phyloP scores from a whole-genome alignment of 1,140 invertebrate species.

The Orius insidiosus region DNA sequence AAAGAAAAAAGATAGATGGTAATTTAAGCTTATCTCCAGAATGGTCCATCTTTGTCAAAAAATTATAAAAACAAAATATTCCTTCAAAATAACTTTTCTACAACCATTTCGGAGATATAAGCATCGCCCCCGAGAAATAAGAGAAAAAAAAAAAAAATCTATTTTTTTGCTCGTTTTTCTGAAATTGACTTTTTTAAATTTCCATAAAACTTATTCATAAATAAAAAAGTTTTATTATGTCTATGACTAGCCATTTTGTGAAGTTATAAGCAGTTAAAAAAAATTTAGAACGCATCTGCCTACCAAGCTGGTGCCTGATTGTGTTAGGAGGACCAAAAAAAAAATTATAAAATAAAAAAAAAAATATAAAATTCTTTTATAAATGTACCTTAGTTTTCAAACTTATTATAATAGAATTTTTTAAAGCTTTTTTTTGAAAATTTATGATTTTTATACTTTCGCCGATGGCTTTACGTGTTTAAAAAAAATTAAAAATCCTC shows the following conservation, averaged over 20 bases:
- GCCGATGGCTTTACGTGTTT: not conserved
- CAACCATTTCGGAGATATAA: no score
- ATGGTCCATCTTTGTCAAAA: no score
- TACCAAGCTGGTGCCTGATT: slow-evolving; percentile 13
- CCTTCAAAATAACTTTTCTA: no score
- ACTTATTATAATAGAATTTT: not conserved
- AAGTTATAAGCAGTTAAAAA: not conserved
- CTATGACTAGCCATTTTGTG: no score
- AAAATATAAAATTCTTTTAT: slow-evolving; percentile 10
- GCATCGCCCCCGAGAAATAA: no score
- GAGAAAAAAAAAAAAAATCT: no score
- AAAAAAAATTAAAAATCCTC: not conserved
- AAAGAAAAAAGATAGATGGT: not conserved
- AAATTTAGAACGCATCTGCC: slow-evolving; percentile 10
- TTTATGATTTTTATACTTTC: not conserved
- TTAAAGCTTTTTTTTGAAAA: not conserved
- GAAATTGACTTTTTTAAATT: no score
- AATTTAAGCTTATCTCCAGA: not conserved
- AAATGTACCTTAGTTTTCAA: slow-evolving; percentile 1
- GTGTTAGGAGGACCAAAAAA: slow-evolving; percentile 14
- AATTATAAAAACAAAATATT: slow-evolving; percentile 4
- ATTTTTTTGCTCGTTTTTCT: no score
- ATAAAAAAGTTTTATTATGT: no score
- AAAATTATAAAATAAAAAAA: slow-evolving; percentile 4
- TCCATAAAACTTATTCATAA: no score